Evolutionary conservation across 1,140 invertebrate species (phyloP).

Genomic region (Hylyphantes graminicola): DNA sequence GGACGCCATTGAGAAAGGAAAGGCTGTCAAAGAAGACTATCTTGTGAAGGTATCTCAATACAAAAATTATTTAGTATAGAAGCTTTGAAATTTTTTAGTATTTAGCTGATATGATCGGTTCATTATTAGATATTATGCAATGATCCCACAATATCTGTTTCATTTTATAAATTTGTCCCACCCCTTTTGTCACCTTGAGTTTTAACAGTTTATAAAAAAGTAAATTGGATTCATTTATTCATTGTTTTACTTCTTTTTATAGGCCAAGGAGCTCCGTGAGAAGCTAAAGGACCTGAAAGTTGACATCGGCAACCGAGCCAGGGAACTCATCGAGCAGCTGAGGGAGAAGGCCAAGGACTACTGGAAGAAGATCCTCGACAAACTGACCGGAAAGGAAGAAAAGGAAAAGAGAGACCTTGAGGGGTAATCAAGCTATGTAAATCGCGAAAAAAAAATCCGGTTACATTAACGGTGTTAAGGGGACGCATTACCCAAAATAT

Average conservation of each 20-base stretch:
- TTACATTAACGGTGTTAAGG: no score
- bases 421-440: not conserved
- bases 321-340: not conserved
- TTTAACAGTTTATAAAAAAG: no score
- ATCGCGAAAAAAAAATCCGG: no score
- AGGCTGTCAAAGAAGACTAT: constrained; percentile 14
- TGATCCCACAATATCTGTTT: no score
- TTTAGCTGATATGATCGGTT: no score
- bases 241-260: not conserved
- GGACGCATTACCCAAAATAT: no score
- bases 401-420: not conserved
- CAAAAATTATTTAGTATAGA: no score
- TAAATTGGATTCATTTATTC: not conserved
- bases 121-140: no score
- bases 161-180: no score
- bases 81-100: no score
- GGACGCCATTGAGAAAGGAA: constrained; percentile 55
- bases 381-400: not conserved
- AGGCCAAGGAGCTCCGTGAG: constrained; percentile 15
- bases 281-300: constrained; percentile 17
- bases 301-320: not conserved
- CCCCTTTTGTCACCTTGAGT: no score
- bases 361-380: constrained; percentile 37
- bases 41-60: constrained; percentile 34
- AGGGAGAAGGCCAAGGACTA: constrained; percentile 34